Evolutionary conservation across 53 echinoderm and acorn worm genomes (phyloP).

Genomic region (Paracentrotus lividus): DNA sequence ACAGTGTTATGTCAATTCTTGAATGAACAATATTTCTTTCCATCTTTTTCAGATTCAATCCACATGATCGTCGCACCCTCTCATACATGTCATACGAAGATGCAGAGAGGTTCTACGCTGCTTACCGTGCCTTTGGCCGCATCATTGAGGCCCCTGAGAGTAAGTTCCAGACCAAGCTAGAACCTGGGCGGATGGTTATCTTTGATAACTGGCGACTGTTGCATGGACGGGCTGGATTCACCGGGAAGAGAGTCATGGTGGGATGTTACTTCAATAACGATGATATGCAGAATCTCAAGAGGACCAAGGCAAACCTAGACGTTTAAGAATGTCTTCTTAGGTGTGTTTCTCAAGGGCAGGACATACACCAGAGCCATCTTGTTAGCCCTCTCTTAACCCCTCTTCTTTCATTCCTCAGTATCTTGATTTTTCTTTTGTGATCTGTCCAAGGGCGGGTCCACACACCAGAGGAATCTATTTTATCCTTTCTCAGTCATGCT

Average conservation of each 20-base stretch:
- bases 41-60: constrained; percentile 79
- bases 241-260: constrained; percentile 82
- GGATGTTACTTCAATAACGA: constrained; percentile 77
- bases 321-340: not conserved
- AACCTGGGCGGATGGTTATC: constrained; percentile 85
- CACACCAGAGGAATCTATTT: no score
- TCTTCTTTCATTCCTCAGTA: no score
- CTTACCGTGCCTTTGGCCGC: constrained; percentile 78
- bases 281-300: constrained; percentile 65
- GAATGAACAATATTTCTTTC: no score
- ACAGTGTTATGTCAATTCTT: no score
- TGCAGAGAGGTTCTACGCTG: constrained; percentile 81
- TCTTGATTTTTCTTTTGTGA: no score
- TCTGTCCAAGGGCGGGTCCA: no score
- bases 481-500: no score
- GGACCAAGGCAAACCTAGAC: constrained; percentile 34
- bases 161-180: constrained; percentile 76
- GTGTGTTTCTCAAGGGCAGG: not conserved
- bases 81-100: constrained; percentile 78
- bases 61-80: constrained; percentile 77
- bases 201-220: constrained; percentile 94
- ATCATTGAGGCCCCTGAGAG: constrained; percentile 72
- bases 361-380: no score
- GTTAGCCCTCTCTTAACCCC: no score
- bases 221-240: constrained; percentile 85